A percentile compares a stretch with the other conserved stretches of the same genome.
These are phyloP conservation scores for Antigone vipio DNA, from an alignment of 2,113 vertebrate species.

Conservation along the genomic window DNA sequence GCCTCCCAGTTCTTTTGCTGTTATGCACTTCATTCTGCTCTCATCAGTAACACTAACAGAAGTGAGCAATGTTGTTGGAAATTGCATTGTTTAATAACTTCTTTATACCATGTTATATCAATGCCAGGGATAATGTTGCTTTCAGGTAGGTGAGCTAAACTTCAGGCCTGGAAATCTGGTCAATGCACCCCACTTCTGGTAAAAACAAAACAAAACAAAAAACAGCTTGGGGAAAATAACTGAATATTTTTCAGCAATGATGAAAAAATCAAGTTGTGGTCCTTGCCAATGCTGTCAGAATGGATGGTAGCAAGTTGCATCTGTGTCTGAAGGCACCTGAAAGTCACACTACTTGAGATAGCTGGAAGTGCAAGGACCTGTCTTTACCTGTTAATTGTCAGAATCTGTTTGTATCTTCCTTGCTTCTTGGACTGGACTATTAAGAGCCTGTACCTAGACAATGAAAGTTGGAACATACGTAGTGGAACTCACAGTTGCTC, in stretches of 20 bases:
- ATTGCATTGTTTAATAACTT: not conserved
- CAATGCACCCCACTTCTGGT: not conserved
- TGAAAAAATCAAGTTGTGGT: not conserved
- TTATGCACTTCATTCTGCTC: accelerated
- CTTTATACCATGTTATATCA: not conserved
- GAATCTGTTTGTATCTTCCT: not conserved
- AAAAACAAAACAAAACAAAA: not conserved
- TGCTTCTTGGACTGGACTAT: not conserved
- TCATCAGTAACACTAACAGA: not conserved
- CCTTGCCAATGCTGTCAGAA: not conserved
- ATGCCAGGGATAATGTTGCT: not conserved
- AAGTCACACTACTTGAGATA: not conserved
- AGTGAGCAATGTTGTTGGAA: not conserved
- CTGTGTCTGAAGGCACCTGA: not conserved
- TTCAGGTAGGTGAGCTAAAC: not conserved
- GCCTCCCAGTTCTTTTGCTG: not conserved
- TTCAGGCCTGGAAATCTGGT: not conserved
- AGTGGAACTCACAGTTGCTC: not conserved
- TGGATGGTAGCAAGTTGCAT: not conserved
- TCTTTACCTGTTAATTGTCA: not conserved
- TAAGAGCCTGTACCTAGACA: not conserved
- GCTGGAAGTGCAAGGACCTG: not conserved
- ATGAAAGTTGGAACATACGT: not conserved
- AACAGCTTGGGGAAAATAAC: not conserved
- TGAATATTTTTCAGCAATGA: not conserved